These are phyloP conservation scores for Bothrops jararaca DNA, from an alignment of 2,113 vertebrate genomes.

Conservation along the genomic window DNA sequence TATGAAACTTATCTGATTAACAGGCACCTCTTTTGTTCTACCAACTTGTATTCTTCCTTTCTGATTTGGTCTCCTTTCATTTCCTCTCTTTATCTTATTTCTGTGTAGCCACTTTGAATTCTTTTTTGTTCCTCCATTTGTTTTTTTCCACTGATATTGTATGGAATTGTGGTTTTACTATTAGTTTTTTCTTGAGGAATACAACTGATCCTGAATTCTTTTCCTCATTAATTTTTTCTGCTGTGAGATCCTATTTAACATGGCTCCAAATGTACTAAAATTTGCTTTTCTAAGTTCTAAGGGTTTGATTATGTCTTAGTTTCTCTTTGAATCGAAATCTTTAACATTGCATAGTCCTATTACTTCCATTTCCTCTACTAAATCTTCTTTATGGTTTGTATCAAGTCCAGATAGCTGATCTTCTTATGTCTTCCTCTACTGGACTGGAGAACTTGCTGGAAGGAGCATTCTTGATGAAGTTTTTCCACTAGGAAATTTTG, in stretches of 20 bases:
- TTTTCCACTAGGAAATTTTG: too few relatives aligned
- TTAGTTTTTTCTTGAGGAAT: neutral
- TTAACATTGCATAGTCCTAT: too few relatives aligned
- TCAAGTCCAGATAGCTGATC: too few relatives aligned
- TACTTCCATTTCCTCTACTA: too few relatives aligned
- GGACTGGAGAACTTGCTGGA: too few relatives aligned
- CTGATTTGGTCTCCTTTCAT: neutral
- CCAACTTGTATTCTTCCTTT: neutral
- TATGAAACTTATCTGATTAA: neutral
- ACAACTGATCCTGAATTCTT: neutral
- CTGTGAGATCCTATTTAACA: neutral
- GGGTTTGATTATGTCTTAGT: too few relatives aligned
- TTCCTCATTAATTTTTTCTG: neutral
- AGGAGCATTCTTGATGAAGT: too few relatives aligned
- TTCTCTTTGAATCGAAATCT: too few relatives aligned
- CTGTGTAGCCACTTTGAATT: neutral
- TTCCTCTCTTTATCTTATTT: neutral
- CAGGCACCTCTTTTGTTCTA: neutral
- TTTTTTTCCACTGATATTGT: neutral
- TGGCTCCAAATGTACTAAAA: neutral
- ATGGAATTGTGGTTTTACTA: too few relatives aligned
- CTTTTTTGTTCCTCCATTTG: neutral
- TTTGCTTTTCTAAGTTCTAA: neutral
- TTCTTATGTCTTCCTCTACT: too few relatives aligned
- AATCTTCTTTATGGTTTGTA: too few relatives aligned